Percentiles rank a stretch among this genome's conserved stretches.
Evolutionary conservation across 2,113 vertebrate species (phyloP).

Genomic region (Python bivittatus): DNA sequence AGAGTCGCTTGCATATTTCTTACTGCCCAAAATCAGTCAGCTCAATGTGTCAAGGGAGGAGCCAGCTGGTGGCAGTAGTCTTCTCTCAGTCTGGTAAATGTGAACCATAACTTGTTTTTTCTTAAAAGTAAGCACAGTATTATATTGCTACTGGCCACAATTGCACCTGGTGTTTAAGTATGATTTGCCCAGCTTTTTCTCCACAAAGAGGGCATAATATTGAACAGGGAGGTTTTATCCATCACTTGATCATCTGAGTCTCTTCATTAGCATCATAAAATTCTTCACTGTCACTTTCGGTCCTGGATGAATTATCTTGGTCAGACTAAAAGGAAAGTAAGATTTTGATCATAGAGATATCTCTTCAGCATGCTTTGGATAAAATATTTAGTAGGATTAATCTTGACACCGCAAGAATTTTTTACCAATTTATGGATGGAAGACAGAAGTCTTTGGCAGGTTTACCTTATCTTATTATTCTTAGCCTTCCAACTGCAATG

Average conservation of each 20-base stretch:
- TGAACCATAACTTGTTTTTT: constrained; percentile 23
- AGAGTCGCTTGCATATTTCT: constrained; percentile 25
- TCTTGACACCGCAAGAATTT: neutral
- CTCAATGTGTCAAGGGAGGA: neutral
- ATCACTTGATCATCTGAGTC: constrained; percentile 78
- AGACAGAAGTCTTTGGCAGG: neutral
- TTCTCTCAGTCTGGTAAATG: neutral
- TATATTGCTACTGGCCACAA: constrained; percentile 5
- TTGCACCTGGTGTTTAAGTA: neutral
- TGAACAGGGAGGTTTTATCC: constrained; percentile 29
- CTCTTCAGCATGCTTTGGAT: neutral
- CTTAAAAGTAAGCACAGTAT: constrained; percentile 18
- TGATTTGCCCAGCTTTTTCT: constrained; percentile 24
- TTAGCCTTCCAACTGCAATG: neutral
- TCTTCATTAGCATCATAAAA: constrained; percentile 77
- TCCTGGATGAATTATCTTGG: constrained; percentile 60
- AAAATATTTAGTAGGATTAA: neutral
- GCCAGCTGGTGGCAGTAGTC: neutral
- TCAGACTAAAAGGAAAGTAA: constrained; percentile 60
- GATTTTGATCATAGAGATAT: neutral
- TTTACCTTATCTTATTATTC: neutral
- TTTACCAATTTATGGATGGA: neutral
- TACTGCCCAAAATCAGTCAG: neutral
- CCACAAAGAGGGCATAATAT: constrained; percentile 18
- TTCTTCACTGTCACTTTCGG: constrained; percentile 76